phyloP scores from a whole-genome alignment of 2,888 invertebrate species.

The Pheosia gnoma region DNA sequence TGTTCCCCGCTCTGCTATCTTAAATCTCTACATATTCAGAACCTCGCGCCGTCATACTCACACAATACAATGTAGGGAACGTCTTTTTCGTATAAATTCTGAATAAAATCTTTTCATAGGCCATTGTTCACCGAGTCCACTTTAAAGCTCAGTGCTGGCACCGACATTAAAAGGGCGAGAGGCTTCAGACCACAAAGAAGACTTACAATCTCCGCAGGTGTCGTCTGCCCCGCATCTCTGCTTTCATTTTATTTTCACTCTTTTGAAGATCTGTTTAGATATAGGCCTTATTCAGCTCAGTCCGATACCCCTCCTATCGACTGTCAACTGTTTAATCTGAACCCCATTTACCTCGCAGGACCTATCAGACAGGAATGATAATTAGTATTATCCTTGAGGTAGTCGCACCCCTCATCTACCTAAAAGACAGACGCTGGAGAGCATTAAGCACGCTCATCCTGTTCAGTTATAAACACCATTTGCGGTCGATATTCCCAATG shows the following conservation, averaged over 20 bases:
- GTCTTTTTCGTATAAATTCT: neutral
- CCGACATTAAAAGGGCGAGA: slow-evolving; percentile 19
- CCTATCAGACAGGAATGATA: too few species aligned
- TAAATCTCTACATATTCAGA: neutral
- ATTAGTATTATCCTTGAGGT: too few species aligned
- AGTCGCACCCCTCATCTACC: too few species aligned
- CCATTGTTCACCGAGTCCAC: slow-evolving; percentile 31
- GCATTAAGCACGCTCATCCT: too few species aligned
- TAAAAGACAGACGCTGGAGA: too few species aligned
- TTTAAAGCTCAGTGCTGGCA: slow-evolving; percentile 24
- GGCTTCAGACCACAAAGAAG: slow-evolving; percentile 72
- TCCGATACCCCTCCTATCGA: too few species aligned
- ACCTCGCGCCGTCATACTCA: neutral
- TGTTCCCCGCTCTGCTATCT: neutral
- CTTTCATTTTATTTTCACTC: slow-evolving; percentile 60
- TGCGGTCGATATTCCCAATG: too few species aligned
- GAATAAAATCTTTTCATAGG: slow-evolving; percentile 3
- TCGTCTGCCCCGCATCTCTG: slow-evolving; percentile 64
- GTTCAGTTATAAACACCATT: too few species aligned
- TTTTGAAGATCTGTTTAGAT: slow-evolving; percentile 30
- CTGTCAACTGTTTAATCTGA: too few species aligned
- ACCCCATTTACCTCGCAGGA: too few species aligned
- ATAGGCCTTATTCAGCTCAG: neutral
- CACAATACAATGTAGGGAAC: neutral
- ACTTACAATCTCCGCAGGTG: slow-evolving; percentile 76